These are phyloP conservation scores for Zonitis immaculata DNA, from an alignment of 2,888 invertebrate genomes.

Conservation along the genomic window DNA sequence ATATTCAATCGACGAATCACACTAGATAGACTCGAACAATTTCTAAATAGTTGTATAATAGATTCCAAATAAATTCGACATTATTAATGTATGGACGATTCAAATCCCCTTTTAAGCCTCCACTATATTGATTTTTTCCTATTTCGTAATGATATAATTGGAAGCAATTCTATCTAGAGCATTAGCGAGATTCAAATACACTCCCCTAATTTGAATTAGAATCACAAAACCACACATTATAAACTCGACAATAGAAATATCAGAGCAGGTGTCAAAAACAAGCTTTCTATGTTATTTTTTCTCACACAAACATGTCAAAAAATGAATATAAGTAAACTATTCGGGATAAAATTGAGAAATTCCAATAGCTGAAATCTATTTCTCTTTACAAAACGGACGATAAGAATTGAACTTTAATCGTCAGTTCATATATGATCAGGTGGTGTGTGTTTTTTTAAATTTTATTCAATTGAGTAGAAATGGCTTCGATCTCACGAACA, in stretches of 20 bases:
- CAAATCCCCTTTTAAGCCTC: not conserved
- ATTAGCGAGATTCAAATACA: conserved; percentile 26
- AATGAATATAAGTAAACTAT: no score
- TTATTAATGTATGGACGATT: not conserved
- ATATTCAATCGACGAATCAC: not conserved
- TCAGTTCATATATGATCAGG: conserved; percentile 6
- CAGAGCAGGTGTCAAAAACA: conserved; percentile 8
- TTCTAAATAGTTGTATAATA: not conserved
- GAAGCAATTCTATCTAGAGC: conserved; percentile 41
- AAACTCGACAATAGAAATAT: conserved; percentile 31
- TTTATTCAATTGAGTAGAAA: conserved; percentile 23
- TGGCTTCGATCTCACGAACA: conserved; percentile 23
- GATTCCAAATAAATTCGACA: not conserved
- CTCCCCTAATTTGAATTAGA: conserved; percentile 38
- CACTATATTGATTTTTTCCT: conserved; percentile 1
- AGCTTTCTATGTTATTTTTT: no score
- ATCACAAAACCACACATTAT: no score
- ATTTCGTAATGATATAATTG: no score
- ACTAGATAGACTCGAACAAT: not conserved
- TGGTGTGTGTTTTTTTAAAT: conserved; percentile 15
- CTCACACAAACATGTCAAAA: no score
- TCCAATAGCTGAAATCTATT: no score
- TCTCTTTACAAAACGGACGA: no score
- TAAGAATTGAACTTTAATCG: not conserved
- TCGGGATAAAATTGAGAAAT: no score